Evolutionary conservation across 2,113 vertebrate genomes (phyloP).

Genomic region (Periophthalmus modestus): DNA sequence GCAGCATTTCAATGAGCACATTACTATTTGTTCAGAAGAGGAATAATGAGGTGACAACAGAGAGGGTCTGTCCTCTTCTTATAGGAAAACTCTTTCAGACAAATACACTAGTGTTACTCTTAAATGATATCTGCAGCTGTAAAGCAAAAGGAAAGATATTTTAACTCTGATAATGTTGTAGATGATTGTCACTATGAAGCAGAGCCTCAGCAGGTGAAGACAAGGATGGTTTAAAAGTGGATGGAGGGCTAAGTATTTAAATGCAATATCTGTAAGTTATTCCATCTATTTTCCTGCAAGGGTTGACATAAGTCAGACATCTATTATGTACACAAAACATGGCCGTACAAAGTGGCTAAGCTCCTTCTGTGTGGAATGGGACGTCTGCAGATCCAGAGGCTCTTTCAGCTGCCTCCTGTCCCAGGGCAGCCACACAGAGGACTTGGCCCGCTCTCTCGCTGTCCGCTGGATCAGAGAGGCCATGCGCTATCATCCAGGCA

Average conservation of each 20-base stretch:
- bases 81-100: conserved; percentile 30
- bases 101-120: conserved; percentile 35
- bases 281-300: not conserved
- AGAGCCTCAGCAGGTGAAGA: conserved; percentile 15
- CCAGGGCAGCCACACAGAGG: conserved; percentile 70
- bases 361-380: conserved; percentile 70
- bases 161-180: conserved; percentile 48
- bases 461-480: conserved; percentile 78
- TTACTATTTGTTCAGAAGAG: conserved; percentile 52
- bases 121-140: conserved; percentile 38
- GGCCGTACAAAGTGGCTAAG: conserved; percentile 68
- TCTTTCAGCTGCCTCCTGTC: conserved; percentile 72
- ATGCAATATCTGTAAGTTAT: not conserved
- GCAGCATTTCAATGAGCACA: conserved; percentile 53
- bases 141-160: conserved; percentile 32
- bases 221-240: conserved; percentile 7
- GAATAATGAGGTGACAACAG: conserved; percentile 49
- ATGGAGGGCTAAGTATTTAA: not conserved
- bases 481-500: conserved; percentile 75
- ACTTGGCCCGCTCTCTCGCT: conserved; percentile 80
- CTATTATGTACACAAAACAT: conserved; percentile 44
- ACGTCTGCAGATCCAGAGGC: conserved; percentile 75
- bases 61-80: conserved; percentile 40
- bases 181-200: conserved; percentile 53
- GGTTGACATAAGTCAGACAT: conserved; percentile 15